phyloP scores from a whole-genome alignment of 30 jellyfish, hydroid and myxozoan genomes.

The Chironex yamaguchii region DNA sequence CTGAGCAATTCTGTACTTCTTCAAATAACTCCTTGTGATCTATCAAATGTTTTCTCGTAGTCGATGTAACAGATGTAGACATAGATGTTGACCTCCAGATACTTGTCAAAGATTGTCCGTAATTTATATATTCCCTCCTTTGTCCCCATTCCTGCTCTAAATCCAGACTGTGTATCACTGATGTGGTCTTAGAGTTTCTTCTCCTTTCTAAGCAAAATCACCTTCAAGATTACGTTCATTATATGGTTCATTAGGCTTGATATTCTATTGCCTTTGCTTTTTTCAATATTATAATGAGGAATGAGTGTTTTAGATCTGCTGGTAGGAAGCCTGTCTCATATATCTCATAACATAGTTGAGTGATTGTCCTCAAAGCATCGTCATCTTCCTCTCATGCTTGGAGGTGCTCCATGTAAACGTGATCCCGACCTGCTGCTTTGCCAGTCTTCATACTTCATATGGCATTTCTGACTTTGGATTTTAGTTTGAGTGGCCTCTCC shows the following conservation, averaged over 20 bases:
- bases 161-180: constrained; percentile 1
- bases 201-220: not conserved
- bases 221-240: not conserved
- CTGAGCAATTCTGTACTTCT: too few species aligned
- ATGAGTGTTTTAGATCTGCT: not conserved
- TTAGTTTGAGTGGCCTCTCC: not conserved
- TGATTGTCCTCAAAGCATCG: not conserved
- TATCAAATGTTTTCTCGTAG: constrained; percentile 10
- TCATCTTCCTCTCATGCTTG: constrained; percentile 1
- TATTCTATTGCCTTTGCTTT: constrained; percentile 27
- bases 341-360: not conserved
- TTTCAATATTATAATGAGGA: constrained; percentile 5
- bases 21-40: not conserved
- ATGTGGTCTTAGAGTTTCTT: not conserved
- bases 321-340: constrained; percentile 10
- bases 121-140: constrained; percentile 5
- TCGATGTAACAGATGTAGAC: constrained; percentile 21
- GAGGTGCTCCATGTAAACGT: not conserved
- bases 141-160: constrained; percentile 10
- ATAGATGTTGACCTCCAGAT: not conserved
- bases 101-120: constrained; percentile 4
- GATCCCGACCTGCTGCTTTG: constrained; percentile 20
- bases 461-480: not conserved
- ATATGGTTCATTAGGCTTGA: constrained; percentile 22
- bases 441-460: not conserved